Evolutionary conservation across 2,113 vertebrate species (phyloP).

Genomic region (Grammomys surdaster): DNA sequence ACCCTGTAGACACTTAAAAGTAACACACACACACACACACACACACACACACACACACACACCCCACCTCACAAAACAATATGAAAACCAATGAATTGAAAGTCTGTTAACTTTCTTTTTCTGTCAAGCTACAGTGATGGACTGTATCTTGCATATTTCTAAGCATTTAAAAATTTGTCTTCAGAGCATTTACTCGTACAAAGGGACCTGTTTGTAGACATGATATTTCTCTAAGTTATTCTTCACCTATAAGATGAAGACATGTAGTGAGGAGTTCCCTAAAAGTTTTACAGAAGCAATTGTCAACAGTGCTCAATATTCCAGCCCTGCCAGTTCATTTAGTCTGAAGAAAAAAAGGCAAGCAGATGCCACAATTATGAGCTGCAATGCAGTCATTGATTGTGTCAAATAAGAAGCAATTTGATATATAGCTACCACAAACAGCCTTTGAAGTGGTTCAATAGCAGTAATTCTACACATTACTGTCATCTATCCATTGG

Average conservation of each 20-base stretch:
- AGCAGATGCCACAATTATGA: conserved; percentile 57
- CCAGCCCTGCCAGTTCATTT: background rate
- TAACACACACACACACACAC: background rate
- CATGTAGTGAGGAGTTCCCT: background rate
- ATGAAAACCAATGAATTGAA: background rate
- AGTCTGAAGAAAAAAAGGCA: conserved; percentile 67
- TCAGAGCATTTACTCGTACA: background rate
- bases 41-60: background rate
- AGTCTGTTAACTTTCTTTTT: background rate
- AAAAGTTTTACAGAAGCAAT: conserved; percentile 43
- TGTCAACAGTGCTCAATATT: conserved; percentile 50
- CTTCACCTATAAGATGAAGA: conserved; percentile 36
- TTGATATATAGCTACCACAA: conserved; percentile 47
- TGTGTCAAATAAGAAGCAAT: conserved; percentile 57
- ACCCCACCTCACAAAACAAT: background rate
- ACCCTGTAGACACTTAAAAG: background rate
- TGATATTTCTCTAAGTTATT: background rate
- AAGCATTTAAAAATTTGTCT: background rate
- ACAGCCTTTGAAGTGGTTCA: conserved; percentile 57
- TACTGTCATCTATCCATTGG: conserved; percentile 31
- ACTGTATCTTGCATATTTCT: background rate
- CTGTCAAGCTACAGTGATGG: background rate
- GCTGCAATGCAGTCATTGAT: conserved; percentile 54
- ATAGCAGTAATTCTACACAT: conserved; percentile 33
- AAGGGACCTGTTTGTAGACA: background rate